Base-by-base conservation (phyloP, 1,140 invertebrate genomes). In the Aricia agestis region DNA sequence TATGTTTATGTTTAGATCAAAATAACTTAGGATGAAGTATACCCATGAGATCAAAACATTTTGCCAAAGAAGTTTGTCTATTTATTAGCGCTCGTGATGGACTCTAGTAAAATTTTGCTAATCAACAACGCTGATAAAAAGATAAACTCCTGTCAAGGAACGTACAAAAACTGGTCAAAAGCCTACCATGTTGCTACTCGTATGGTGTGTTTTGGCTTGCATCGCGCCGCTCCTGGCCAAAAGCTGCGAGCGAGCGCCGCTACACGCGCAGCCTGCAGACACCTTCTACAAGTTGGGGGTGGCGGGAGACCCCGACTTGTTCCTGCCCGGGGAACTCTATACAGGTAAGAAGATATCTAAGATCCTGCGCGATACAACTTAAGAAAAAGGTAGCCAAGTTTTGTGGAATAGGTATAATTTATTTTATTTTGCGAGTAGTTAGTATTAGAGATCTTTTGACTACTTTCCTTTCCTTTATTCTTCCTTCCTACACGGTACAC, bases 321-420 rank as follows among this genome's bases (percentile, higher is more conserved):
- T 84, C 72, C 69, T 91, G 41, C 83, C 89, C 6, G 89, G 89
- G 59, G 89, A 91, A 73, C 78, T 91, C 9, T 91, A 91, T 75
- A 88, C 87, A 65, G 89, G 87, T 91, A 80, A 74, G 15, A 17
- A 19, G 10, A 31, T 19, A 13, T 18, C 6, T 66, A 65, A 18
- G 17, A 31, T 6, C 61, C 17, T 5, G 11, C 13, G 31, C 9
- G 19, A 18, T 31, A 65, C 32, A 66, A 19, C 10, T 31, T 31
- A 31, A 66, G 13, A 25, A 52, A 63, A 6, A 6, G n/a, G n/a
- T n/a, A n/a, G n/a, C n/a, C n/a, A 32, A 32, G 32, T 32, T 32
- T 32, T 32, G 42, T 45, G 4, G 9, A 45, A 45, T 45, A 45
- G 4, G 9, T 45, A 10, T 13, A n/a, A n/a, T n/a, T n/a, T n/a